phyloP scores from a whole-genome alignment of 2,888 invertebrate species.

The Amiota communis region DNA sequence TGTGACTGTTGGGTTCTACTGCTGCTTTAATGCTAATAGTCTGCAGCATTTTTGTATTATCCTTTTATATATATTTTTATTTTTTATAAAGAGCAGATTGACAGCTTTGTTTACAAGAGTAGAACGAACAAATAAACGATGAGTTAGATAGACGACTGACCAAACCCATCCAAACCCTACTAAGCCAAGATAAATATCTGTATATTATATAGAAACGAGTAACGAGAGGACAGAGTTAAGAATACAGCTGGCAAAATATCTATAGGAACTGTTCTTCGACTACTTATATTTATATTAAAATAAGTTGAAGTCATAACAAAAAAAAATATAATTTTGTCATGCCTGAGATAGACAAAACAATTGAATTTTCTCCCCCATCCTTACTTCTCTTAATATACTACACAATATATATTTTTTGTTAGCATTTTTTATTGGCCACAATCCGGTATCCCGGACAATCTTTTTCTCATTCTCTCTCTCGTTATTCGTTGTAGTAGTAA shows the following conservation, averaged over 20 bases:
- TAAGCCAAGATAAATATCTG: background rate
- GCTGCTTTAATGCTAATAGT: conserved; percentile 10
- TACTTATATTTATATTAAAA: conserved; percentile 6
- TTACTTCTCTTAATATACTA: background rate
- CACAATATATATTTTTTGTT: background rate
- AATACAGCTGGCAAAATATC: no score
- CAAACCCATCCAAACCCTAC: background rate
- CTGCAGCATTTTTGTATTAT: conserved; percentile 4
- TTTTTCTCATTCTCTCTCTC: no score
- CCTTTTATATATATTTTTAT: conserved; percentile 8
- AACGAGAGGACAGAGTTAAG: no score
- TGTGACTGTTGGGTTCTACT: background rate
- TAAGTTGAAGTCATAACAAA: background rate
- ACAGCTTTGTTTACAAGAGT: conserved; percentile 23
- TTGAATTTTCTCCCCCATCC: background rate
- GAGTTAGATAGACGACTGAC: background rate
- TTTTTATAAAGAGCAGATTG: conserved; percentile 22
- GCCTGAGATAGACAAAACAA: no score
- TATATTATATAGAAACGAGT: no score
- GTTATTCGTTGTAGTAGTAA: no score
- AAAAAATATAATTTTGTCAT: conserved; percentile 4
- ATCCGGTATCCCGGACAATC: conserved; percentile 9
- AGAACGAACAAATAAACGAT: background rate
- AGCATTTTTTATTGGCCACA: conserved; percentile 15
- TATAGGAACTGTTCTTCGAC: no score